Evolutionary conservation across 2,113 vertebrate genomes (phyloP).

Genomic region (Pleuronectes platessa): DNA sequence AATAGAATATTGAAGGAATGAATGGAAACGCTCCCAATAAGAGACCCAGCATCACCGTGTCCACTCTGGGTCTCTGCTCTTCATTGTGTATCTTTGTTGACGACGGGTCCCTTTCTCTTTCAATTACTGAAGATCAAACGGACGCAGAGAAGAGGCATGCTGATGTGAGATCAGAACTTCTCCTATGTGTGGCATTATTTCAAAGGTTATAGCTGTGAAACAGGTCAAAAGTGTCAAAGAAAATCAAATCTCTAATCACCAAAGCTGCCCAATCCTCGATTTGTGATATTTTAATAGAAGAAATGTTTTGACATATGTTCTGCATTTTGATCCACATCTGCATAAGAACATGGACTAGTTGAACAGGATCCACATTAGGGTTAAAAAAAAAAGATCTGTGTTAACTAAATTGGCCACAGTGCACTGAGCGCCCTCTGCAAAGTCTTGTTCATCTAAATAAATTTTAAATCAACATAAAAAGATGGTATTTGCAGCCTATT

Average conservation of each 20-base stretch:
- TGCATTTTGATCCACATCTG: background rate
- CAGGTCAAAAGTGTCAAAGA: background rate
- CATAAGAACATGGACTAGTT: background rate
- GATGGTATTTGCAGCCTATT: background rate
- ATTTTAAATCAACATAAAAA: background rate
- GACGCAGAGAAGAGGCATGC: conserved; percentile 43
- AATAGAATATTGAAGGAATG: conserved; percentile 80
- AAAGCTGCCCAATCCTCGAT: background rate
- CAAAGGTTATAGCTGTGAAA: background rate
- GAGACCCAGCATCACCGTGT: conserved; percentile 71
- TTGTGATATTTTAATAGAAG: background rate
- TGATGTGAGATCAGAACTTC: conserved; percentile 31
- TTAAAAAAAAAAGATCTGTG: background rate
- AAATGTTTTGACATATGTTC: background rate
- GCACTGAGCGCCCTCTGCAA: too few species aligned
- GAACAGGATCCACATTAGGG: background rate
- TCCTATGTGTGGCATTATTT: background rate
- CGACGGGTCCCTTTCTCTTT: conserved; percentile 65
- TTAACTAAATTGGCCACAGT: background rate
- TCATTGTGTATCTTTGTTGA: conserved; percentile 64
- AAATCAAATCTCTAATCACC: background rate
- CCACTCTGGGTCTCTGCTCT: conserved; percentile 51
- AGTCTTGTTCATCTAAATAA: background rate
- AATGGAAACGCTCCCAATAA: conserved; percentile 78
- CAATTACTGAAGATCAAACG: conserved; percentile 71